Conservation (phyloP, 1,140 invertebrate genomes). For the Hypothenemus hampei region DNA sequence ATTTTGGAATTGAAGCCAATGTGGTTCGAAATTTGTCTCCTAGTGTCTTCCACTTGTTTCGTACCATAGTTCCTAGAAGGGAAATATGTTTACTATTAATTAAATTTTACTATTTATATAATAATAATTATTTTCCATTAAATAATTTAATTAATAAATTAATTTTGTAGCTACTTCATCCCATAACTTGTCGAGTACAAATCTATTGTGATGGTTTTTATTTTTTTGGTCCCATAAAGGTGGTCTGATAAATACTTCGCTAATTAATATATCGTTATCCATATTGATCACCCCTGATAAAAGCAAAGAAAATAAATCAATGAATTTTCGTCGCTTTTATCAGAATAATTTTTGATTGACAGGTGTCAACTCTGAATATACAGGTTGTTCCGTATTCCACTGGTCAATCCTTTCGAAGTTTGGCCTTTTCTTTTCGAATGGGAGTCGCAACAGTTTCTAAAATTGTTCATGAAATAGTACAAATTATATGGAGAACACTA, state of each 20-base stretch:
- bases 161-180: slow-evolving; percentile 27
- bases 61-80: slow-evolving; percentile 44
- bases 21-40: slow-evolving; percentile 48
- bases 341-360: too few relatives aligned
- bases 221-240: slow-evolving; percentile 30
- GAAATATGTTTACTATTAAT: too few relatives aligned
- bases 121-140: slow-evolving; percentile 4
- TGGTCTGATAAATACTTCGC: slow-evolving; percentile 19
- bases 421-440: neutral
- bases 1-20: slow-evolving; percentile 37
- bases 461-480: neutral
- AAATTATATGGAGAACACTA: neutral
- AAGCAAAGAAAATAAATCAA: too few relatives aligned
- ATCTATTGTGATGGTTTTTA: slow-evolving; percentile 30
- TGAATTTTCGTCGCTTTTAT: too few relatives aligned
- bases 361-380: too few relatives aligned
- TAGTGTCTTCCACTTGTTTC: slow-evolving; percentile 49
- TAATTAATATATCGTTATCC: slow-evolving; percentile 28
- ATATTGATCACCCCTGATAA: too few relatives aligned
- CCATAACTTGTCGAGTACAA: slow-evolving; percentile 30
- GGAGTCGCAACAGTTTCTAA: neutral
- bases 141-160: too few relatives aligned
- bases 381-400: too few relatives aligned
- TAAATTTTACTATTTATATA: slow-evolving; percentile 12
- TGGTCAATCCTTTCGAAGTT: neutral